Evolutionary conservation across 2,888 invertebrate genomes (phyloP).

Genomic region (Thymelicus sylvestris): DNA sequence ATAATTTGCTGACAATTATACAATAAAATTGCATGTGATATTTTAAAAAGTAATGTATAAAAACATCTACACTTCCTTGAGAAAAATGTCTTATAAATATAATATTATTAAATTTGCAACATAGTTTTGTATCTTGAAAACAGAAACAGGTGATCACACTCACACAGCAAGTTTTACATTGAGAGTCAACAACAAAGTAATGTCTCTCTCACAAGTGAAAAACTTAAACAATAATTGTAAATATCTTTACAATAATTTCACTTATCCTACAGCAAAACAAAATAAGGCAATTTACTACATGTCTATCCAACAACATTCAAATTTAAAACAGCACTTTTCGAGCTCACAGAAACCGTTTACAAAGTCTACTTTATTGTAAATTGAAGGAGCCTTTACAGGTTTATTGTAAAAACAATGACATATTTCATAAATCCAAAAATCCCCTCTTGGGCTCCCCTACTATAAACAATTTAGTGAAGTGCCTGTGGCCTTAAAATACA

Average conservation of each 20-base stretch:
- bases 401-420: no score
- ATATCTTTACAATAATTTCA: constrained; percentile 69
- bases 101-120: constrained; percentile 50
- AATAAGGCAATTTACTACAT: constrained; percentile 79
- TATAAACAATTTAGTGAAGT: no score
- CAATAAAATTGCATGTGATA: background rate
- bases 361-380: constrained; percentile 38
- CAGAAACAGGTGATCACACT: constrained; percentile 48
- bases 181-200: constrained; percentile 60
- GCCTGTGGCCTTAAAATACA: no score
- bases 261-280: constrained; percentile 79
- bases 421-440: no score
- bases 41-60: constrained; percentile 47
- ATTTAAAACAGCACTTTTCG: constrained; percentile 47
- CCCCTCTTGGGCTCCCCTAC: no score
- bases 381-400: no score
- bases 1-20: no score
- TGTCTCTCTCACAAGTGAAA: constrained; percentile 52
- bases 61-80: constrained; percentile 68
- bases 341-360: constrained; percentile 46
- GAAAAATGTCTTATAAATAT: constrained; percentile 55
- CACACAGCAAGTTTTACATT: constrained; percentile 34
- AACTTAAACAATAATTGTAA: constrained; percentile 60
- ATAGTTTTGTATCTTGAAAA: constrained; percentile 56
- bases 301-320: constrained; percentile 63